Evolutionary conservation across 2,797 vertebrate genomes (phyloP), one percentile per base, ranked within the genome.

Genomic region (Cryptoprocta ferox): DNA sequence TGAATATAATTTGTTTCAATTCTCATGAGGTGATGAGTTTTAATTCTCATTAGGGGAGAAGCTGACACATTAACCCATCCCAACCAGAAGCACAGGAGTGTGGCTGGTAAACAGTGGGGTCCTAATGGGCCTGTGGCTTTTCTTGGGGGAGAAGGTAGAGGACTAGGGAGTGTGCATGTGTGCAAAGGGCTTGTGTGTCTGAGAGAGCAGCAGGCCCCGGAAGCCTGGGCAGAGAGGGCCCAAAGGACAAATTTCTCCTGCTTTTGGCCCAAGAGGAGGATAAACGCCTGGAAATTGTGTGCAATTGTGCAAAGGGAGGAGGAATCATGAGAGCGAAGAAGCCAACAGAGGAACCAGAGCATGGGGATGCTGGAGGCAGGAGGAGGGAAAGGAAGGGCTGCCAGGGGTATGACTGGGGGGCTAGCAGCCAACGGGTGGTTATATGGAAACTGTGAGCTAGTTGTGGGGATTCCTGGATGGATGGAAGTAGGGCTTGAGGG

Each of bases 371-470:
- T 65, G 86, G 68, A 83, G 59, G 56, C 42, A 84, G 75, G 82
- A 59, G 61, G 48, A 78, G 73, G 61, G 76, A 37, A 75, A 59
- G n/a, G 59, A 71, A 45, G 45, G 61, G n/a, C 70, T 18, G 28
- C 61, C 66, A 84, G 53, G 81, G 48, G 56, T 82, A 83, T 73
- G 32, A 75, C 21, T 79, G 19, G n/a, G 37, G 50, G 42, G 48
- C 84, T 32, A 48, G 53, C 68, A 82, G 86, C 73, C 35, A 93
- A 76, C 1, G 18, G 35, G 37, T 42, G 79, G 48, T 48, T 71
- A 13, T 81, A 15, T 84, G 89, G 95, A 96, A 97, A 97, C 80
- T 96, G 73, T 96, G 89, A 97, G 66, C 79, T 83, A 82, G 68
- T 71, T n/a, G 42, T 59, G 10, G 70, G 83, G 84, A 89, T 87